phyloP scores from a whole-genome alignment of 2,113 vertebrate genomes.

The Gymnarchus niloticus region DNA sequence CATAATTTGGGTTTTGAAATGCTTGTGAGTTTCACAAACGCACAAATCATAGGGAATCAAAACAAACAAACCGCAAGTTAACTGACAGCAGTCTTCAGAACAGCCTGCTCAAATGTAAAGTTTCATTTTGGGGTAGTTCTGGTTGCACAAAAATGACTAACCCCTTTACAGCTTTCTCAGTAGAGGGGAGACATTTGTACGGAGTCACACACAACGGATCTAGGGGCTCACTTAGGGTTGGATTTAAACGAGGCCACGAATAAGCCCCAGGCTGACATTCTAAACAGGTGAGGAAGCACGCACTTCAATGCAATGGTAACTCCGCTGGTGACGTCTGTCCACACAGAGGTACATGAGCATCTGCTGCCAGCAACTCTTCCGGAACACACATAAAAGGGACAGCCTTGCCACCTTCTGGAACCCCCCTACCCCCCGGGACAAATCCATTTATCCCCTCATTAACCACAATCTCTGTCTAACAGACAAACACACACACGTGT shows the following conservation, averaged over 20 bases:
- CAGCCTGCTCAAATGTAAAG: neutral
- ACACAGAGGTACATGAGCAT: neutral
- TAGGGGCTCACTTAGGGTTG: neutral
- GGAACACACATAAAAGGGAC: neutral
- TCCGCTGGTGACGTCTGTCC: neutral
- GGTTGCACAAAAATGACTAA: neutral
- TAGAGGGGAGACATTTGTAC: neutral
- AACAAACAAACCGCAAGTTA: neutral
- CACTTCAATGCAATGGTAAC: neutral
- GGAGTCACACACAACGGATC: neutral
- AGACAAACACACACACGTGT: constrained; percentile 29
- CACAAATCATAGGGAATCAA: neutral
- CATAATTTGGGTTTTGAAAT: neutral
- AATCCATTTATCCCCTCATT: neutral
- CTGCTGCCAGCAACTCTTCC: neutral
- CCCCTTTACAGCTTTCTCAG: neutral
- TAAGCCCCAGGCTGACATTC: neutral
- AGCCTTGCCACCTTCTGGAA: neutral
- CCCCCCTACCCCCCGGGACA: neutral
- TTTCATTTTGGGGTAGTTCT: neutral
- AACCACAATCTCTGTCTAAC: neutral
- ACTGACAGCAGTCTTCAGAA: neutral
- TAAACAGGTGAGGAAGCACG: neutral
- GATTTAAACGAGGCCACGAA: neutral
- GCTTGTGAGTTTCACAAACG: neutral